Conservation (phyloP, 2,888 invertebrate genomes). For the Phanerotoma sp. region DNA sequence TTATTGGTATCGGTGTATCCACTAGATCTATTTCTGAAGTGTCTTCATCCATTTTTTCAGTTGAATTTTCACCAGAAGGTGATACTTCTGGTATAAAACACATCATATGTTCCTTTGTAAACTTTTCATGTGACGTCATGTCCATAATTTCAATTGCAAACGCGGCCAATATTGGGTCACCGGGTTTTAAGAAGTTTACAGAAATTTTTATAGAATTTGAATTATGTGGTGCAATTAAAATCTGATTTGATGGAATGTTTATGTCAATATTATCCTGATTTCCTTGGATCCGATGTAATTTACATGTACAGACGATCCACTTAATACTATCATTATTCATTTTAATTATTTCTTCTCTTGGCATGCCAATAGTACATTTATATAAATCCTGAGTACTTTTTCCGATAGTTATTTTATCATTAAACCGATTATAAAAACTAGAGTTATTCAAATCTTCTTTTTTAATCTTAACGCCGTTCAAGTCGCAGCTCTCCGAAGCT, state of each 20-base stretch:
- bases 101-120: constrained; percentile 47
- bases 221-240: constrained; percentile 47
- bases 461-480: neutral
- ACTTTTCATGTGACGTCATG: constrained; percentile 48
- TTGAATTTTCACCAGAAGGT: constrained; percentile 21
- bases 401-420: constrained; percentile 41
- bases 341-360: constrained; percentile 46
- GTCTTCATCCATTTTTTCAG: constrained; percentile 8
- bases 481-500: too few relatives aligned
- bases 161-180: constrained; percentile 45
- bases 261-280: constrained; percentile 45
- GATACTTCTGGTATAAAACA: constrained; percentile 46
- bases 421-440: constrained; percentile 18
- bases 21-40: constrained; percentile 18
- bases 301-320: constrained; percentile 48
- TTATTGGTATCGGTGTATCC: constrained; percentile 41
- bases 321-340: constrained; percentile 47
- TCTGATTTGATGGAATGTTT: constrained; percentile 40
- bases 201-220: constrained; percentile 43
- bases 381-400: constrained; percentile 47
- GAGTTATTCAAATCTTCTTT: constrained; percentile 9
- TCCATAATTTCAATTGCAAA: constrained; percentile 44
- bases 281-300: constrained; percentile 46
- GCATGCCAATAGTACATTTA: constrained; percentile 47
- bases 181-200: constrained; percentile 44